These are phyloP conservation scores for Irena cyanogastra DNA, from an alignment of 2,113 vertebrate genomes.

Conservation along the genomic window DNA sequence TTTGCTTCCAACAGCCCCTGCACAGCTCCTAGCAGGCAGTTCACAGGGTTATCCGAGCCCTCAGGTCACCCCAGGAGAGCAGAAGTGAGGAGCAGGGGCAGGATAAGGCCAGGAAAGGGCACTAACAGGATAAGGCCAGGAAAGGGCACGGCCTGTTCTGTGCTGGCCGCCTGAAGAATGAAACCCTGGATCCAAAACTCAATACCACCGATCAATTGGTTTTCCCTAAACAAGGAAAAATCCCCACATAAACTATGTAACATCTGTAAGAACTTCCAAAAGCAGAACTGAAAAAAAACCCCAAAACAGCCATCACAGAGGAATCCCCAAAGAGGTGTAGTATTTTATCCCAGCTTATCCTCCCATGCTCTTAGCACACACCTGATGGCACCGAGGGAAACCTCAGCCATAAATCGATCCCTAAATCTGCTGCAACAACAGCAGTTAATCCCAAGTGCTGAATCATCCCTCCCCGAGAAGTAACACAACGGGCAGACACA, in stretches of 20 bases:
- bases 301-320: not conserved
- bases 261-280: not conserved
- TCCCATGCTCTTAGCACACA: not conserved
- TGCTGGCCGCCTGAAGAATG: not conserved
- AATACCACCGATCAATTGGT: not conserved
- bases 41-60: not conserved
- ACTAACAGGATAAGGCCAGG: not conserved
- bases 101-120: not conserved
- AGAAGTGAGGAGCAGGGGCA: not conserved
- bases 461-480: not conserved
- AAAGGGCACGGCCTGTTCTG: not conserved
- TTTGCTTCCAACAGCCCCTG: not conserved
- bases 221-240: not conserved
- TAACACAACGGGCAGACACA: not conserved
- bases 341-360: slow-evolving; percentile 20
- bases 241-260: not conserved
- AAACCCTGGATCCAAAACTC: not conserved
- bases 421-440: not conserved
- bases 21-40: not conserved
- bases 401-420: not conserved
- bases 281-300: not conserved
- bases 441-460: not conserved
- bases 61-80: not conserved
- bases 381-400: not conserved
- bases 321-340: not conserved